A percentile compares a stretch with the other conserved stretches of the same genome.
Evolutionary conservation across 23 tunicate genomes (phyloP).

Genomic region (Ciona savignyi): DNA sequence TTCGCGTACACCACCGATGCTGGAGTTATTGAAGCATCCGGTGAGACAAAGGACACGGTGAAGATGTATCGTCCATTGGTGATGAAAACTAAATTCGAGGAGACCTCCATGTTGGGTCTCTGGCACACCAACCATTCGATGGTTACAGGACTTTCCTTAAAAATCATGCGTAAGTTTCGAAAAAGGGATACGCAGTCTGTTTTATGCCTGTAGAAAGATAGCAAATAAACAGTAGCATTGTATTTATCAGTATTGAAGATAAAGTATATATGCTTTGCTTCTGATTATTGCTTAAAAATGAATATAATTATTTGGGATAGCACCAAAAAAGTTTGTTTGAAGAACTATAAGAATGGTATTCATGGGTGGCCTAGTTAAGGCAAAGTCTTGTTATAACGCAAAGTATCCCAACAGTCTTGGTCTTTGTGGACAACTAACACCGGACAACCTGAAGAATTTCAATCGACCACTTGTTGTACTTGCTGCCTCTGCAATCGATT

Average conservation of each 20-base stretch:
- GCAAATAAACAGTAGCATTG: no score
- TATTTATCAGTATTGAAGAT: no score
- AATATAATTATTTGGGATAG: no score
- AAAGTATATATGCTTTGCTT: no score
- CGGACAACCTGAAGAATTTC: constrained; percentile 55
- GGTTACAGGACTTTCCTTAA: constrained; percentile 34
- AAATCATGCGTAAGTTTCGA: constrained; percentile 63
- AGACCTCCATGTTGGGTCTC: constrained; percentile 18
- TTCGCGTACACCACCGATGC: constrained; percentile 60
- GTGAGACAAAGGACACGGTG: constrained; percentile 20
- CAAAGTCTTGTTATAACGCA: no score
- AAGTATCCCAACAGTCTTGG: no score
- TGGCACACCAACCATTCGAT: constrained; percentile 23
- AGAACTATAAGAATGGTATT: no score
- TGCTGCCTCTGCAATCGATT: constrained; percentile 72
- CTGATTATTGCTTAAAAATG: no score
- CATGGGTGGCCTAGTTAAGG: no score
- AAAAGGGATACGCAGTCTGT: no score
- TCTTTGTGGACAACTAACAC: constrained; percentile 12
- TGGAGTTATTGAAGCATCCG: constrained; percentile 49
- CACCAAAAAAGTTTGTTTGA: no score
- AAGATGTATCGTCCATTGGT: constrained; percentile 69
- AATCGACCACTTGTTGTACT: constrained; percentile 61
- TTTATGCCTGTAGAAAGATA: no score
- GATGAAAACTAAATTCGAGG: constrained; percentile 75